Evolutionary conservation across 35 echinoderm and acorn worm genomes (phyloP).

Genomic region (Diadema setosum): DNA sequence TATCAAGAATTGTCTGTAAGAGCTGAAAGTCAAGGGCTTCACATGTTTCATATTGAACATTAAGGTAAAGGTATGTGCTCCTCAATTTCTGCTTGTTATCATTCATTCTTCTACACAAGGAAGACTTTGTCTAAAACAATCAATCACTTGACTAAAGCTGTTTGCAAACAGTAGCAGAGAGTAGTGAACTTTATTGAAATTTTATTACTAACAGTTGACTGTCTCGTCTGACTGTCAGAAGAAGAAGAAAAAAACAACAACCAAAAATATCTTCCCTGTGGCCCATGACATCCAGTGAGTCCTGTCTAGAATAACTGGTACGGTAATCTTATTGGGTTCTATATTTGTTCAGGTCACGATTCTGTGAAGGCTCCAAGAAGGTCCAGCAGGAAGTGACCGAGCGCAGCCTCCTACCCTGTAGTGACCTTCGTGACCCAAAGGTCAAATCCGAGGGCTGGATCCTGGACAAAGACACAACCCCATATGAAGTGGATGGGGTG

Average conservation of each 20-base stretch:
- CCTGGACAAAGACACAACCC: background rate
- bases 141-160: no score
- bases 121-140: no score
- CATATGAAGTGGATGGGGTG: background rate
- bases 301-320: background rate
- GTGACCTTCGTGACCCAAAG: constrained; percentile 3
- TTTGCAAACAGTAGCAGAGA: no score
- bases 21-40: no score
- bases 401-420: constrained; percentile 34
- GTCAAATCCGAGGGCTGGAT: constrained; percentile 37
- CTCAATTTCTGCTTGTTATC: no score
- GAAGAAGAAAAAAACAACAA: background rate
- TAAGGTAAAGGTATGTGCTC: no score
- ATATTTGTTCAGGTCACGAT: background rate
- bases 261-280: background rate
- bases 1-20: no score
- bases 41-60: no score
- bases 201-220: background rate
- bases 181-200: background rate
- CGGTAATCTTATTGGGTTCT: background rate
- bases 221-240: background rate
- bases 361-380: constrained; percentile 3
- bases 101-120: no score
- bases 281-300: no score
- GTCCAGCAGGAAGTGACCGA: constrained; percentile 20